Conservation (phyloP, 2,113 vertebrate genomes). For the Polyodon spathula region DNA sequence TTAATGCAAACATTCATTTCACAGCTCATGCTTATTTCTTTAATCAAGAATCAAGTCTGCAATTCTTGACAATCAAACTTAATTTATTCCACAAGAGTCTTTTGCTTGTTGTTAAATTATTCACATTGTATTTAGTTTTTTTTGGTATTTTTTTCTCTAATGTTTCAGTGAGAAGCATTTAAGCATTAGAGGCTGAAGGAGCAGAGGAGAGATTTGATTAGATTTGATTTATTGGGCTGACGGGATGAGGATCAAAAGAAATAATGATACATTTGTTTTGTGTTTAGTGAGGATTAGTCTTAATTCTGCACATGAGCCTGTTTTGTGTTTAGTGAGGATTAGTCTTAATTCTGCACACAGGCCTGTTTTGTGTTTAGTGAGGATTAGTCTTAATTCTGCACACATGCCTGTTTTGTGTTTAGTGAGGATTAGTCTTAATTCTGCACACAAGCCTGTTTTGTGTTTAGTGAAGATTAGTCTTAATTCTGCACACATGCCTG, state of each 20-base stretch:
- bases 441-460: too few relatives aligned
- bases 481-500: too few relatives aligned
- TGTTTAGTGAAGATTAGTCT: too few relatives aligned
- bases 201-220: background rate
- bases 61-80: too few relatives aligned
- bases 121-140: background rate
- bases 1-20: constrained; percentile 2
- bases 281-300: background rate
- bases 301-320: background rate
- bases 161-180: background rate
- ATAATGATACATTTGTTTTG: constrained; percentile 9
- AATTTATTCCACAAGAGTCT: background rate
- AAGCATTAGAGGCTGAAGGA: background rate
- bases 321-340: too few relatives aligned
- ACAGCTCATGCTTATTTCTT: constrained; percentile 20
- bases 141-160: background rate
- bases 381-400: too few relatives aligned
- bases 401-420: too few relatives aligned
- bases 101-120: background rate
- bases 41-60: too few relatives aligned
- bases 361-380: too few relatives aligned
- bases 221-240: background rate
- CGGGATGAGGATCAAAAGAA: background rate
- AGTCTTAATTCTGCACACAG: too few relatives aligned
- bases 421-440: too few relatives aligned